Evolutionary conservation across 2,888 invertebrate genomes (phyloP).

Genomic region (Tachina fera): DNA sequence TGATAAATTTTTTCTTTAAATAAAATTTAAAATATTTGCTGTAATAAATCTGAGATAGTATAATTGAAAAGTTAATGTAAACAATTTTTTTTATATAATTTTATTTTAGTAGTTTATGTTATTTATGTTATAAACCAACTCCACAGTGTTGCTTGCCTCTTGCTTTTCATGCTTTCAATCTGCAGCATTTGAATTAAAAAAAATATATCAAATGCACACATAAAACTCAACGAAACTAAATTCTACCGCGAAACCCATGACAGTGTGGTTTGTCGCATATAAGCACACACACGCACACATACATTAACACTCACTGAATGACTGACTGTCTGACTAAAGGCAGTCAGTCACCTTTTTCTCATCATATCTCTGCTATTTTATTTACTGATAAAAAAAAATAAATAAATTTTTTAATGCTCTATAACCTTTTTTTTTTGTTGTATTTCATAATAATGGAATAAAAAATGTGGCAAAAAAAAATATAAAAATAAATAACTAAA

Average conservation of each 20-base stretch:
- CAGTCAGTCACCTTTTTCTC: constrained; percentile 48
- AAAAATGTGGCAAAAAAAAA: constrained; percentile 3
- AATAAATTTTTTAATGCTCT: constrained; percentile 21
- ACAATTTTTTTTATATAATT: neutral
- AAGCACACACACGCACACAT: constrained; percentile 5
- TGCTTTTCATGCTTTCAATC: constrained; percentile 21
- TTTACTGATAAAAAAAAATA: constrained; percentile 8
- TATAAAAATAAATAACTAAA: too few species aligned
- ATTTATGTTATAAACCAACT: too few species aligned
- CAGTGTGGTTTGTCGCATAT: constrained; percentile 52
- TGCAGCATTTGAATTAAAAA: constrained; percentile 32
- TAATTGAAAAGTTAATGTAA: neutral
- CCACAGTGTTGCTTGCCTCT: neutral
- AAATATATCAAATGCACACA: neutral
- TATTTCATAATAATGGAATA: neutral
- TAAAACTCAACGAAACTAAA: constrained; percentile 8
- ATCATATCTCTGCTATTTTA: constrained; percentile 22
- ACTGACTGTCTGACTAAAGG: constrained; percentile 7
- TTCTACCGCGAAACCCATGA: constrained; percentile 53
- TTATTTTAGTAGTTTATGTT: too few species aligned
- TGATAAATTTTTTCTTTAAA: too few species aligned
- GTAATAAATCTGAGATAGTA: neutral
- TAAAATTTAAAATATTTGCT: too few species aligned
- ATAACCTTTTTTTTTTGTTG: constrained; percentile 3
- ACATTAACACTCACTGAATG: too few species aligned